Percentiles rank a stretch among this genome's conserved stretches.
Evolutionary conservation across 2,797 vertebrate genomes (phyloP).

Genomic region (Xenops minutus): DNA sequence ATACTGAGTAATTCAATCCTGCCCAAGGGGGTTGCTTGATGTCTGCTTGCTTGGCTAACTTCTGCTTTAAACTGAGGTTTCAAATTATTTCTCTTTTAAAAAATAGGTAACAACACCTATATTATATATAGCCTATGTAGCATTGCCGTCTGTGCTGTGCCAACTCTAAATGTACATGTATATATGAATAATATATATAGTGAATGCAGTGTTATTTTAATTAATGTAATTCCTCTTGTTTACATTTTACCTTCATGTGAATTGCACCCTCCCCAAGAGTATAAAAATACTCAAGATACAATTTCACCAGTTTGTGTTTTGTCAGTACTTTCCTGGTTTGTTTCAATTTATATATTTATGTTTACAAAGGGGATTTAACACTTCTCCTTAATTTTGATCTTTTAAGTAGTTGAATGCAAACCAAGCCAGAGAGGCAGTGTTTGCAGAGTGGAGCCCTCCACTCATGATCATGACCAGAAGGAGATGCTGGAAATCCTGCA

Average conservation of each 20-base stretch:
- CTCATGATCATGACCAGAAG: not conserved
- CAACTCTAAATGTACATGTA: not conserved
- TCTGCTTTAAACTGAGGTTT: not conserved
- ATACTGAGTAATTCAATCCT: not conserved
- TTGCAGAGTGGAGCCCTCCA: not conserved
- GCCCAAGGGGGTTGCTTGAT: not conserved
- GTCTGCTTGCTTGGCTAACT: not conserved
- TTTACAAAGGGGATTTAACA: not conserved
- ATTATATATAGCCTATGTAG: not conserved
- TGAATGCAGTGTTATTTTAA: not conserved
- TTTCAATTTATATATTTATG: not conserved
- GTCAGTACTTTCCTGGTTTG: not conserved
- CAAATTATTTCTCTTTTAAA: not conserved
- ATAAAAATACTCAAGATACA: not conserved
- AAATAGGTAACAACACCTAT: not conserved
- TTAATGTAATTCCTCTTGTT: not conserved
- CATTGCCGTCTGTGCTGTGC: rapidly evolving
- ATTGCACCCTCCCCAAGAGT: not conserved
- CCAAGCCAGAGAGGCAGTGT: not conserved
- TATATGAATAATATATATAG: not conserved
- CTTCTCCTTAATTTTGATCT: not conserved
- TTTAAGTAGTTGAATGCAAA: not conserved
- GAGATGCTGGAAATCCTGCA: not conserved
- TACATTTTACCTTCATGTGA: not conserved
- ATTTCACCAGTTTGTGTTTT: not conserved